Conservation (phyloP, 2,888 invertebrate species). For the Fragum sueziense region DNA sequence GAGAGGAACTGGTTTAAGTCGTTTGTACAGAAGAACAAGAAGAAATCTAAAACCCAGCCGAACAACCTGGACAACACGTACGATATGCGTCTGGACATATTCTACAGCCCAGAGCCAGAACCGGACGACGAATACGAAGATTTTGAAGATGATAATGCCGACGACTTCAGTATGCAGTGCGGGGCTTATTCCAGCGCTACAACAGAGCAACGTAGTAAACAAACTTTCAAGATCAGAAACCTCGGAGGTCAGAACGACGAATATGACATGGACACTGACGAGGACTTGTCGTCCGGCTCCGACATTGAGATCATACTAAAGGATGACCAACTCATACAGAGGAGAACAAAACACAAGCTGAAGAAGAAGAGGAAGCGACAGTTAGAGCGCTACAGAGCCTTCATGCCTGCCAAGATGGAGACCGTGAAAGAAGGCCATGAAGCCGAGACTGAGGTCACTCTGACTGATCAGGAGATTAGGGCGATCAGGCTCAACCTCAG, state of each 20-base stretch:
- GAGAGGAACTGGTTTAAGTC: slow-evolving; percentile 62
- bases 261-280: slow-evolving; percentile 42
- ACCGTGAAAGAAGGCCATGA: slow-evolving; percentile 25
- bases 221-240: not conserved
- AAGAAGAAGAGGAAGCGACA: slow-evolving; percentile 57
- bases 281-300: slow-evolving; percentile 39
- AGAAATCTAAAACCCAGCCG: slow-evolving; percentile 15
- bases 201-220: slow-evolving; percentile 24
- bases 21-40: slow-evolving; percentile 39
- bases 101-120: slow-evolving; percentile 62
- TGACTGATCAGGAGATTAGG: slow-evolving; percentile 59
- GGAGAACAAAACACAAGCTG: slow-evolving; percentile 62
- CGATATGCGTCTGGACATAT: slow-evolving; percentile 54
- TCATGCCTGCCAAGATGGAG: slow-evolving; percentile 21
- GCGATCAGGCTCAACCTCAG: slow-evolving; percentile 58
- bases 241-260: slow-evolving; percentile 27
- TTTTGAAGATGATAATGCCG: slow-evolving; percentile 25
- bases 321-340: slow-evolving; percentile 57
- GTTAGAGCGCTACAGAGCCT: slow-evolving; percentile 48
- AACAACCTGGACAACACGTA: slow-evolving; percentile 12
- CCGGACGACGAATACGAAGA: slow-evolving; percentile 37
- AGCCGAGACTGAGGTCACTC: slow-evolving; percentile 19
- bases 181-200: slow-evolving; percentile 49
- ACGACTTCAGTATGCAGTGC: slow-evolving; percentile 46
- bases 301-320: slow-evolving; percentile 62